These are phyloP conservation scores for Callinectes sapidus DNA, from an alignment of 2,888 invertebrate species.

Conservation along the genomic window DNA sequence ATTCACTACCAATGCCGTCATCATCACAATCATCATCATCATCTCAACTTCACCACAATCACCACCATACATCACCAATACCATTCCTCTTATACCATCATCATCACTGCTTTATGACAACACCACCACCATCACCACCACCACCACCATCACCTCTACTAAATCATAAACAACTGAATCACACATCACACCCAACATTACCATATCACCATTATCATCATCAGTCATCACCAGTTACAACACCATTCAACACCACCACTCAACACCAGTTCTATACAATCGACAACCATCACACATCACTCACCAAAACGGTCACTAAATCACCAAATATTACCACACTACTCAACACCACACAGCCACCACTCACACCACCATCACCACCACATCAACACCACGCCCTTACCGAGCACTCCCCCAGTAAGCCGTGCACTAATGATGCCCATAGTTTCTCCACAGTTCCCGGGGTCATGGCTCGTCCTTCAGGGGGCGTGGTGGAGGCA, in stretches of 20 bases:
- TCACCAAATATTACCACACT: background rate
- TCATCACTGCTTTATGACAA: too few species aligned
- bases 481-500: background rate
- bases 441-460: conserved; percentile 29
- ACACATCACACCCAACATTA: background rate
- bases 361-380: background rate
- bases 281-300: background rate
- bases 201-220: background rate
- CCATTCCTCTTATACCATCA: background rate
- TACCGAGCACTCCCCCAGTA: conserved; percentile 11
- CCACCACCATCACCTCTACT: background rate
- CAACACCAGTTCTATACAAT: too few species aligned
- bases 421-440: conserved; percentile 29
- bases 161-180: background rate
- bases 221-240: too few species aligned
- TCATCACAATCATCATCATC: background rate
- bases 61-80: background rate
- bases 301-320: background rate
- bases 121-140: background rate
- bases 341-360: too few species aligned
- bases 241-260: too few species aligned
- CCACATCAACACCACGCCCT: background rate
- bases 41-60: background rate
- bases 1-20: background rate
- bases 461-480: background rate